Base-by-base conservation (phyloP, 1,140 invertebrate genomes). In the Scaptomyza montana region DNA sequence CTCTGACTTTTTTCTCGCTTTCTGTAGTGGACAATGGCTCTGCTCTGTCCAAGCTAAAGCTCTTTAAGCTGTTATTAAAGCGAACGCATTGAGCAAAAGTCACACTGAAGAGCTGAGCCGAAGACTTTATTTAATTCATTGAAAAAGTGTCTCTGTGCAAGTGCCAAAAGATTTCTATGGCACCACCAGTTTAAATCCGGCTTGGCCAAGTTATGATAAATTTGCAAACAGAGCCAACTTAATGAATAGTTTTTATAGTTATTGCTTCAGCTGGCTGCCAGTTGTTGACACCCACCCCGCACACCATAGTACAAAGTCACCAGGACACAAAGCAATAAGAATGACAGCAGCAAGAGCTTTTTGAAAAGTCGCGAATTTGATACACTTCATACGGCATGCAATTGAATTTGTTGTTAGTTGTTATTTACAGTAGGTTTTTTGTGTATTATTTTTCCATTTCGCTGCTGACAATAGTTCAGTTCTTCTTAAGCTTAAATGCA, bases 221-320 rank as follows among this genome's bases (percentile, higher is more conserved):
- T 87, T 89, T 87, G 82, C 84, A 78, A 89, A 77, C 65, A 78
- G 68, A 60, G 56, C 67, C 78, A 87, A 82, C 84, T 87, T 87
- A 89, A 87, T 86, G 75, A 86, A 68, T 66, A 82, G 75, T 87
- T 77, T 70, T 70, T 70, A 2, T 55, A 43, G 65, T 39, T 65
- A 65, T 64, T 64, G 30, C 59, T 25, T 46, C 41, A 45, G 39
- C 30, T 56, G 49, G 55, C 74, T 47, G 51, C 28, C 51, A 62
- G 51, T 62, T 66, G 61, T 39, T 41, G 45, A 69, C 71, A 81
- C 62, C 74, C 70, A 65, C 71, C 57, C 57, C 59, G 54, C 56
- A 60, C 66, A 74, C 62, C 62, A 53, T 79, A 63, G 74, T 65
- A 9, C 33, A 2, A 36, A 36, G 39, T n/a, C 39, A 5, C 68